phyloP scores from a whole-genome alignment of 2,888 invertebrate species.

The Elgonia sp. region DNA sequence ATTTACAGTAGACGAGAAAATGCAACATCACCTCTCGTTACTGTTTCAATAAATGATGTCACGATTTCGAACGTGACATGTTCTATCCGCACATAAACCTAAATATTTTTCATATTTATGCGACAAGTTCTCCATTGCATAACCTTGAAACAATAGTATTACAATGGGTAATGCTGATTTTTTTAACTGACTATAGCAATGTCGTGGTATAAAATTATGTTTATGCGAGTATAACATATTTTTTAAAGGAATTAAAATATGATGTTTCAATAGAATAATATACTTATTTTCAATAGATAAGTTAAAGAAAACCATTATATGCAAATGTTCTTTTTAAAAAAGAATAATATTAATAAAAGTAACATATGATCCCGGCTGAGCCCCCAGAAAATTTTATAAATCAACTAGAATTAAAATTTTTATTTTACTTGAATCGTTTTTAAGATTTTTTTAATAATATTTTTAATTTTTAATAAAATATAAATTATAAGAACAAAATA shows the following conservation, averaged over 20 bases:
- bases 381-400: too few species aligned
- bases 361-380: too few species aligned
- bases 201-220: background rate
- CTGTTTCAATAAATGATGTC: constrained; percentile 46
- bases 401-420: too few species aligned
- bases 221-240: background rate
- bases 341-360: too few species aligned
- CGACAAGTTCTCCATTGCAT: constrained; percentile 20
- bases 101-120: constrained; percentile 43
- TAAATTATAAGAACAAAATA: too few species aligned
- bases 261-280: too few species aligned
- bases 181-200: background rate
- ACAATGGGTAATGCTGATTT: background rate
- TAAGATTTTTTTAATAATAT: too few species aligned
- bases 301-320: too few species aligned
- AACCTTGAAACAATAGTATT: constrained; percentile 27
- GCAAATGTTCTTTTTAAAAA: too few species aligned
- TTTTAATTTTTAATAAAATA: too few species aligned
- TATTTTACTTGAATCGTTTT: too few species aligned
- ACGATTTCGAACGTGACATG: constrained; percentile 32
- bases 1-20: constrained; percentile 38
- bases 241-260: background rate
- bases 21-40: constrained; percentile 32
- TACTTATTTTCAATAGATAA: too few species aligned
- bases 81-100: constrained; percentile 46